Evolutionary conservation across 1,140 invertebrate genomes (phyloP).

Genomic region (Zaprionus taronus): DNA sequence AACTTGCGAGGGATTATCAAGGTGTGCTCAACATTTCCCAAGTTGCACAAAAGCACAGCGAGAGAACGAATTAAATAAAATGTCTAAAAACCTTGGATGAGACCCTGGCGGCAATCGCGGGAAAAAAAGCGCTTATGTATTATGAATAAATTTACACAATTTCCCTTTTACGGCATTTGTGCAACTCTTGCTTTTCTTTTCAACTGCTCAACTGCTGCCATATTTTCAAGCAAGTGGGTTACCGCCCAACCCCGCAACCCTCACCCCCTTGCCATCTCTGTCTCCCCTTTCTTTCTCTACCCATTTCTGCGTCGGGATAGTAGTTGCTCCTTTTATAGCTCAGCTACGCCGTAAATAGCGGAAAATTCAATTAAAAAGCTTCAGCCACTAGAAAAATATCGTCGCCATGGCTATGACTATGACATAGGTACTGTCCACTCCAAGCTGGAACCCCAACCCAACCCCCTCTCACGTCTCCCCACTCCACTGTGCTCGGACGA

Average conservation of each 20-base stretch:
- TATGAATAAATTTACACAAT: slow-evolving; percentile 67
- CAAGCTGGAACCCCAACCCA: not conserved
- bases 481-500: not conserved
- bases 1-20: slow-evolving; percentile 15
- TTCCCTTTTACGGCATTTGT: slow-evolving; percentile 52
- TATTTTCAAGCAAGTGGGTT: slow-evolving; percentile 47
- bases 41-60: slow-evolving; percentile 21
- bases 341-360: slow-evolving; percentile 71
- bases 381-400: slow-evolving; percentile 82
- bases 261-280: not conserved
- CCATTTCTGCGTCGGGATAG: not conserved
- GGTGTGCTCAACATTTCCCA: slow-evolving; percentile 40
- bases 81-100: not conserved
- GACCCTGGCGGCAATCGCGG: slow-evolving; percentile 1
- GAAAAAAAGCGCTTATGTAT: slow-evolving; percentile 46
- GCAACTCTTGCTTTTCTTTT: slow-evolving; percentile 54
- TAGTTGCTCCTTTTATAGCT: slow-evolving; percentile 20
- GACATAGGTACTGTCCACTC: slow-evolving; percentile 65
- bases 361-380: slow-evolving; percentile 82
- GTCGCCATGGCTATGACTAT: slow-evolving; percentile 78
- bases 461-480: too few relatives aligned
- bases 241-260: not conserved
- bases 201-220: slow-evolving; percentile 44
- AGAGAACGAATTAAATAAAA: slow-evolving; percentile 20
- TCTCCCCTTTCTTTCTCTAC: too few relatives aligned